Evolutionary conservation across 1,140 invertebrate genomes (phyloP).

Genomic region (Drosophila baimaii): DNA sequence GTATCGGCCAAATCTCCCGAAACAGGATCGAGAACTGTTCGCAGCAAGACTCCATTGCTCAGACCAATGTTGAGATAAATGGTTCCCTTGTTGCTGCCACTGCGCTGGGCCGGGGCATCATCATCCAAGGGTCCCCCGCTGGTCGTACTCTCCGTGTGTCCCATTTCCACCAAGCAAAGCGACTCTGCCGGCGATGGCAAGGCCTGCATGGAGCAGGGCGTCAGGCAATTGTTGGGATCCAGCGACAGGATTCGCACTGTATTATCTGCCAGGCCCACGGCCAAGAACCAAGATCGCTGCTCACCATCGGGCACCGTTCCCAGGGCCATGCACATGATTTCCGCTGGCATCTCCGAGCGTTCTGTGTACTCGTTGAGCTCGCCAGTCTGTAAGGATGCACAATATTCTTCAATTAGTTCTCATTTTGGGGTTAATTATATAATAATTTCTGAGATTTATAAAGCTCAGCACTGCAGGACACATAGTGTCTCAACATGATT

Average conservation of each 20-base stretch:
- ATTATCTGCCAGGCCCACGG: slow-evolving; percentile 97
- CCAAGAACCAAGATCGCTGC: slow-evolving; percentile 97
- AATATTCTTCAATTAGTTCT: slow-evolving; percentile 14
- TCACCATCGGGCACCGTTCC: slow-evolving; percentile 97
- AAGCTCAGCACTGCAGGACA: slow-evolving; percentile 84
- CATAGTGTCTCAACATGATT: slow-evolving; percentile 84
- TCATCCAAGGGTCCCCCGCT: slow-evolving; percentile 84
- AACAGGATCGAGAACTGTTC: slow-evolving; percentile 98
- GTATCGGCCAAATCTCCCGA: slow-evolving; percentile 99
- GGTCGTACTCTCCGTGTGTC: slow-evolving; percentile 85
- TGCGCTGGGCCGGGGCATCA: slow-evolving; percentile 66
- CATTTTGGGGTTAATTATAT: not conserved
- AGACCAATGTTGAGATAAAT: slow-evolving; percentile 99
- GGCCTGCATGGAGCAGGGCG: slow-evolving; percentile 97
- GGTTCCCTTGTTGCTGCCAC: slow-evolving; percentile 87
- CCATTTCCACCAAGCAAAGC: slow-evolving; percentile 97
- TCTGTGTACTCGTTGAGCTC: slow-evolving; percentile 99
- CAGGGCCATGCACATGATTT: slow-evolving; percentile 99
- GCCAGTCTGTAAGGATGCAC: slow-evolving; percentile 90
- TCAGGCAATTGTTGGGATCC: slow-evolving; percentile 96
- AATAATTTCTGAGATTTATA: not conserved
- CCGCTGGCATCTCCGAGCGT: slow-evolving; percentile 97
- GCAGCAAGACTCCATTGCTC: slow-evolving; percentile 97
- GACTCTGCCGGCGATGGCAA: slow-evolving; percentile 98
- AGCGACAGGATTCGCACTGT: slow-evolving; percentile 99